phyloP scores from a whole-genome alignment of 2,888 invertebrate species.

The Heterodera filipjevi region DNA sequence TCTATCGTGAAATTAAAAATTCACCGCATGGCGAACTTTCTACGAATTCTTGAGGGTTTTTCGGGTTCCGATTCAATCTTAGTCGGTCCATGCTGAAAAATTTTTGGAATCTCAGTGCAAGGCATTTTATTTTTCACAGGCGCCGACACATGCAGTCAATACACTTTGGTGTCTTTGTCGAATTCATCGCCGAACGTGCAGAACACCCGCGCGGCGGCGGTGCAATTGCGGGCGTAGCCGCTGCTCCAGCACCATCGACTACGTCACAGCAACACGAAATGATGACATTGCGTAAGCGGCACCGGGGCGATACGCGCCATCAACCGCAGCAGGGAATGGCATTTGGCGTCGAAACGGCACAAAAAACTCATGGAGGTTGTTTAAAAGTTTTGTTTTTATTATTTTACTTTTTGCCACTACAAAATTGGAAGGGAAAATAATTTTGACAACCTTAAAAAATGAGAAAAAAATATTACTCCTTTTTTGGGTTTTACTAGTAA shows the following conservation, averaged over 20 bases:
- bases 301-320: too few species aligned
- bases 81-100: too few species aligned
- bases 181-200: not conserved
- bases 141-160: not conserved
- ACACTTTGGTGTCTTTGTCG: conserved; percentile 4
- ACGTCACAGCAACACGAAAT: not conserved
- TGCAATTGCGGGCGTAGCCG: not conserved
- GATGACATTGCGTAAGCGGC: conserved; percentile 1
- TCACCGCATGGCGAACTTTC: too few species aligned
- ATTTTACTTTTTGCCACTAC: too few species aligned
- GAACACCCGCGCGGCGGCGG: not conserved
- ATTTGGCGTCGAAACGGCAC: not conserved
- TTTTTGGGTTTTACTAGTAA: too few species aligned
- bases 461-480: not conserved
- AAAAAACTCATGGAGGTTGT: too few species aligned
- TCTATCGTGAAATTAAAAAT: too few species aligned
- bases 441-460: not conserved
- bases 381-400: too few species aligned
- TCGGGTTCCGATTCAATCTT: too few species aligned
- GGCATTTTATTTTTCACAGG: too few species aligned
- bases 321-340: not conserved
- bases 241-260: not conserved
- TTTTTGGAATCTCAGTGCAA: too few species aligned
- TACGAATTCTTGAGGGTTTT: too few species aligned
- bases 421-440: not conserved